Base-by-base conservation (phyloP, 2,888 invertebrate species). In the Epirrhoe tristata region DNA sequence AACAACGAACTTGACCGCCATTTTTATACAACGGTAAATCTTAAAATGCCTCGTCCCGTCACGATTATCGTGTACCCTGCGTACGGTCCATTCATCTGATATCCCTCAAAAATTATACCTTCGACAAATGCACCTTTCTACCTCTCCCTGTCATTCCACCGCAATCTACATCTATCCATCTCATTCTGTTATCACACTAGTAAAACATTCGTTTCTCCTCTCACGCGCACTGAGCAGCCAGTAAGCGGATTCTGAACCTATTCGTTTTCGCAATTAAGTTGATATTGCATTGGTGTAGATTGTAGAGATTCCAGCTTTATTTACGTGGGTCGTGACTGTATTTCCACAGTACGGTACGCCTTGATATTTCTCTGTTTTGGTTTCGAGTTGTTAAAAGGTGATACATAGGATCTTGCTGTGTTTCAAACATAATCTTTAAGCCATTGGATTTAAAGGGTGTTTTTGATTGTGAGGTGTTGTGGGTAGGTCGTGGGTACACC, bases 291-390 rank as follows among this genome's bases (percentile, higher is more conserved):
- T 68, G 77, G 74, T 31, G 52, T 61, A 57, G 69, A 77, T 77
- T 58, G 68, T 77, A 67, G 75, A 86, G 85, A 89, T 87, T 84
- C 81, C 71, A 80, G 73, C 81, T 84, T 88, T 88, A 91, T 92
- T 92, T 91, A 92, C 90, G 87, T 87, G 83, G 81, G 78, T 92
- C 93, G 93, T 93, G 93, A 93, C 91, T 88, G 78, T 84, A 84
- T 78, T 81, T 76, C 77, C 75, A 74, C 78, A 72, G 76, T 75
- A 78, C 75, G 69, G 76, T 80, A 78, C 77, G 80, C 80, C 84
- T 83, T 84, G 85, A 87, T 88, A 88, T 87, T 84, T 84, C 86
- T 87, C 83, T 81, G 81, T 82, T 85, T 81, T 77, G 82, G 83
- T 82, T 77, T 84, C 82, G 70, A 83, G 77, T 81, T 81, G 89